These are phyloP conservation scores for Gasterosteus nipponicus DNA, from an alignment of 2,113 vertebrate genomes.

Conservation along the genomic window DNA sequence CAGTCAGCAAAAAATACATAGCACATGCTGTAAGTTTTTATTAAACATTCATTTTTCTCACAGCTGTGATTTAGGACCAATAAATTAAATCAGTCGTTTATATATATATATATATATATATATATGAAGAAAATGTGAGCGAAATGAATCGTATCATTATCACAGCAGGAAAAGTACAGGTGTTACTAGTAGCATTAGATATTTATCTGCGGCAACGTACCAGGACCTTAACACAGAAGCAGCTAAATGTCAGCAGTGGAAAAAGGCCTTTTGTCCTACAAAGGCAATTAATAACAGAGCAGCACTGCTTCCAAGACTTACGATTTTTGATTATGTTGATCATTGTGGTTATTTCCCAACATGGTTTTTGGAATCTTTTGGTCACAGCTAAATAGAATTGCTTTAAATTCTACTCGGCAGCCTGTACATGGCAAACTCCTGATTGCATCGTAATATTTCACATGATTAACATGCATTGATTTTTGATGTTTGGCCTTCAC, in stretches of 20 bases:
- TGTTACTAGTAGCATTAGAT: no score
- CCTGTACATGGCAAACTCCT: not conserved
- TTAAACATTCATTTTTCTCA: not conserved
- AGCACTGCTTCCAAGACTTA: no score
- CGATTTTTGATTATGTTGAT: no score
- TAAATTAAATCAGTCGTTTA: not conserved
- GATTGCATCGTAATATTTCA: not conserved
- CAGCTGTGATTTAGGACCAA: not conserved
- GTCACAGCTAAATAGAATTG: not conserved
- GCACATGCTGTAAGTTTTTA: not conserved
- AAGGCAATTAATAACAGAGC: no score
- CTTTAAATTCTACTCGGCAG: not conserved
- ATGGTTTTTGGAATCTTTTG: no score
- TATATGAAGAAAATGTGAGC: no score
- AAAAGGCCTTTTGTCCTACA: no score
- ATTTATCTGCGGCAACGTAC: no score
- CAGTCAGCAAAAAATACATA: not conserved
- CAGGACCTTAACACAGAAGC: not conserved
- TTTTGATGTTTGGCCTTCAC: slow-evolving; percentile 25
- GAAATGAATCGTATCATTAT: not conserved
- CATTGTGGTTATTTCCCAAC: no score
- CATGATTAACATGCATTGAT: no score
- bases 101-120: not conserved
- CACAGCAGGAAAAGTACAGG: no score
- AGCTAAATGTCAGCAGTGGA: not conserved